Evolutionary conservation across 2,888 invertebrate genomes (phyloP).

Genomic region (Drosophila paranaensis): DNA sequence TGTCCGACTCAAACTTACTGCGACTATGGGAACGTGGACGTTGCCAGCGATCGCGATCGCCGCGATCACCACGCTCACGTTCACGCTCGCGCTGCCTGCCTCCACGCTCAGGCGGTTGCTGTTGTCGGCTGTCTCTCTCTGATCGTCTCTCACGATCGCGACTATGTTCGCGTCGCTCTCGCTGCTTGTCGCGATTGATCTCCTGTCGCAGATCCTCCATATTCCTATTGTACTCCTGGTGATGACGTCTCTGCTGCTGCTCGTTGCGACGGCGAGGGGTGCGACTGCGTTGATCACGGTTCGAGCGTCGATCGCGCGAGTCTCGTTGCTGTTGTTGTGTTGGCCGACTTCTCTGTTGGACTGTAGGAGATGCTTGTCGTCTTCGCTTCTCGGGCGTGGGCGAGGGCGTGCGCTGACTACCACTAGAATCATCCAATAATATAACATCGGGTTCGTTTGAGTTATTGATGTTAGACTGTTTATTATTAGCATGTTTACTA

Average conservation of each 20-base stretch:
- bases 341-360: constrained; percentile 38
- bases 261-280: constrained; percentile 64
- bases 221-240: constrained; percentile 82
- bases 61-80: constrained; percentile 73
- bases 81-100: constrained; percentile 42
- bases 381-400: constrained; percentile 80
- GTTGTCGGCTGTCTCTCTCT: constrained; percentile 60
- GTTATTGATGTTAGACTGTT: constrained; percentile 82
- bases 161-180: constrained; percentile 85
- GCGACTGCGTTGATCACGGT: constrained; percentile 50
- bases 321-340: constrained; percentile 27
- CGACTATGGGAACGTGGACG: constrained; percentile 83
- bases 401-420: constrained; percentile 86
- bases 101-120: constrained; percentile 62
- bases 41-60: constrained; percentile 82
- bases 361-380: constrained; percentile 55
- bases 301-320: constrained; percentile 33
- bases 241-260: constrained; percentile 84
- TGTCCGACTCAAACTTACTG: constrained; percentile 84
- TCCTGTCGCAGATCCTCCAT: constrained; percentile 85
- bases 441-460: constrained; percentile 87
- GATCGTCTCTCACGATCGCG: constrained; percentile 82
- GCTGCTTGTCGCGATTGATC: constrained; percentile 85
- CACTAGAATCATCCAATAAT: constrained; percentile 88
- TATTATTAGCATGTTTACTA: constrained; percentile 85